Percentiles rank a stretch among this genome's conserved stretches.
phyloP scores from a whole-genome alignment of 2,113 vertebrate genomes.

The Anhinga anhinga region DNA sequence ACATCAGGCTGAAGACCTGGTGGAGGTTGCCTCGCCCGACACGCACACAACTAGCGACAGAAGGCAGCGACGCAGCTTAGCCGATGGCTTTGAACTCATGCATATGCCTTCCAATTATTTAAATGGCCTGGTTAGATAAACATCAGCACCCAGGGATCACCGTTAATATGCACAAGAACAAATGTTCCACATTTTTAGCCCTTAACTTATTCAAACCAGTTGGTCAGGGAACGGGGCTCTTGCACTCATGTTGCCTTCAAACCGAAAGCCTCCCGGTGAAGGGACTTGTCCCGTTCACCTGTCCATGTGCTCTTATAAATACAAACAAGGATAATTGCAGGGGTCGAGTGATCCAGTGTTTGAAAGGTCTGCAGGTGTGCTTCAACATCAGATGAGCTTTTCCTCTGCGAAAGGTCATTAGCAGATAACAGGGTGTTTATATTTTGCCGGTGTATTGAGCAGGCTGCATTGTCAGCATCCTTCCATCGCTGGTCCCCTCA shows the following conservation, averaged over 20 bases:
- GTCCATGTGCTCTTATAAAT: fast-evolving
- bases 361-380: not conserved
- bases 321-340: not conserved
- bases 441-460: fast-evolving
- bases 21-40: not conserved
- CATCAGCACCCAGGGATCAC: not conserved
- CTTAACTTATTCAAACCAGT: not conserved
- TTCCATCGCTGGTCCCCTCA: not conserved
- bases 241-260: not conserved
- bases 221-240: not conserved
- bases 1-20: not conserved
- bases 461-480: not conserved
- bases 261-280: fast-evolving
- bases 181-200: not conserved
- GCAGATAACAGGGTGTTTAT: not conserved
- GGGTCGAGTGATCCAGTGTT: not conserved
- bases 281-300: not conserved
- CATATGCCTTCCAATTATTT: not conserved
- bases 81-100: not conserved
- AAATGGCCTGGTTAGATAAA: constrained; percentile 23
- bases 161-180: constrained; percentile 12
- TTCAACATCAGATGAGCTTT: not conserved
- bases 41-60: not conserved
- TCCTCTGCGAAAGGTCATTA: not conserved
- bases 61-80: not conserved